These are phyloP conservation scores for Donacobius atricapilla DNA, from an alignment of 2,113 vertebrate species.

Conservation along the genomic window DNA sequence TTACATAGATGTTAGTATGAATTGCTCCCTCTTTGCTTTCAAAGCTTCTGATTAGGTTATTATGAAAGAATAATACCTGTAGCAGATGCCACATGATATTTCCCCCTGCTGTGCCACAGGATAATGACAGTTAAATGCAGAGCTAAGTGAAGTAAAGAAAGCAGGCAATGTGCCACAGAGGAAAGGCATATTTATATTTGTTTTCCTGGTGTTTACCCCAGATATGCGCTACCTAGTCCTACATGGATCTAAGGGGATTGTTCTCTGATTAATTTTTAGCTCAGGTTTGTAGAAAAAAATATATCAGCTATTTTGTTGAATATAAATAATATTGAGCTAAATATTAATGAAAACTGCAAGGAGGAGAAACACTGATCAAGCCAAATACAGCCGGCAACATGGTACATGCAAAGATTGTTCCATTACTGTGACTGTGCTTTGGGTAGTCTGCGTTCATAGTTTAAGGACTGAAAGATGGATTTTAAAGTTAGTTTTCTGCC, in stretches of 20 bases:
- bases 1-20: not conserved
- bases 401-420: not conserved
- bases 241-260: not conserved
- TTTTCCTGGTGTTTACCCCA: not conserved
- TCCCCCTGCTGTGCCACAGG: not conserved
- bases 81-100: not conserved
- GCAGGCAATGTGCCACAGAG: not conserved
- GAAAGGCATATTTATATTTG: not conserved
- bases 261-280: not conserved
- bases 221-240: not conserved
- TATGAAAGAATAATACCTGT: not conserved
- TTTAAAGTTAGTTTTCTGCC: not conserved
- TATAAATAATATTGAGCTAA: not conserved
- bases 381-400: not conserved
- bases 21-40: not conserved
- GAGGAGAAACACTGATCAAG: not conserved
- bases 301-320: not conserved
- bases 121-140: not conserved
- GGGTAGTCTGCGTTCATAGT: not conserved
- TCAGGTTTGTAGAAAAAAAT: not conserved
- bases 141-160: not conserved
- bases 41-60: not conserved
- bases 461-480: not conserved
- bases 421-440: not conserved
- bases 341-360: not conserved